Evolutionary conservation across 2,797 vertebrate species (phyloP).

Genomic region (Fistularia tabacaria): DNA sequence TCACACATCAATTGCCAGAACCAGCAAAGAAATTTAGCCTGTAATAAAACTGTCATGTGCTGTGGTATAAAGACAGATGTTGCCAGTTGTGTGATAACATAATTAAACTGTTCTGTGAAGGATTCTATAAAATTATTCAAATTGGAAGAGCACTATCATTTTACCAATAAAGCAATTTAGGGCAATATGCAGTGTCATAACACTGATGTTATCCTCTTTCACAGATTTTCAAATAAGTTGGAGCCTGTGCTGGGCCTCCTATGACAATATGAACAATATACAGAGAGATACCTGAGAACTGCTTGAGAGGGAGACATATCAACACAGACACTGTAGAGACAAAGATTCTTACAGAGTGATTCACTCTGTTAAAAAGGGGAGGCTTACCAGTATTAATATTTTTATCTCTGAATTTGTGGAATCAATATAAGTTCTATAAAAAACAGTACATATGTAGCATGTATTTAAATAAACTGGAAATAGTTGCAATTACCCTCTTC

Average conservation of each 20-base stretch:
- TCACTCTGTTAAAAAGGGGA: no score
- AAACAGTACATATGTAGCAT: not conserved
- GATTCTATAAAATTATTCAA: slow-evolving; percentile 87
- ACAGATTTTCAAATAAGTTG: slow-evolving; percentile 79
- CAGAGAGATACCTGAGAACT: slow-evolving; percentile 59
- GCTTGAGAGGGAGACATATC: slow-evolving; percentile 11
- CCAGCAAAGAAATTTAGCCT: slow-evolving; percentile 81
- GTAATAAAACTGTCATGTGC: slow-evolving; percentile 91
- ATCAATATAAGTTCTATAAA: no score
- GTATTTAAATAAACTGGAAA: no score
- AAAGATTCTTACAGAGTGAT: not conserved
- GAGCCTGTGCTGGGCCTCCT: slow-evolving; percentile 54
- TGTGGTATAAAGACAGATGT: slow-evolving; percentile 87
- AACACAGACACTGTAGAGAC: slow-evolving; percentile 6
- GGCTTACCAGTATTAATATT: no score
- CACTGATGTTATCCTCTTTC: slow-evolving; percentile 77
- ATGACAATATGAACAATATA: slow-evolving; percentile 67
- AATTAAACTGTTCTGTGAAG: slow-evolving; percentile 85
- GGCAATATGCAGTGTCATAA: slow-evolving; percentile 84
- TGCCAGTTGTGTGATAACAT: slow-evolving; percentile 87
- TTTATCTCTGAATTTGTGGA: not conserved
- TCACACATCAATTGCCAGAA: slow-evolving; percentile 84
- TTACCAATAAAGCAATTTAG: slow-evolving; percentile 86
- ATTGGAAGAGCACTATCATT: slow-evolving; percentile 86
- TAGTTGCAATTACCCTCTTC: no score